Percentiles rank a stretch among this genome's conserved stretches.
phyloP scores from a whole-genome alignment of 1,140 invertebrate genomes.

The Plodia interpunctella region DNA sequence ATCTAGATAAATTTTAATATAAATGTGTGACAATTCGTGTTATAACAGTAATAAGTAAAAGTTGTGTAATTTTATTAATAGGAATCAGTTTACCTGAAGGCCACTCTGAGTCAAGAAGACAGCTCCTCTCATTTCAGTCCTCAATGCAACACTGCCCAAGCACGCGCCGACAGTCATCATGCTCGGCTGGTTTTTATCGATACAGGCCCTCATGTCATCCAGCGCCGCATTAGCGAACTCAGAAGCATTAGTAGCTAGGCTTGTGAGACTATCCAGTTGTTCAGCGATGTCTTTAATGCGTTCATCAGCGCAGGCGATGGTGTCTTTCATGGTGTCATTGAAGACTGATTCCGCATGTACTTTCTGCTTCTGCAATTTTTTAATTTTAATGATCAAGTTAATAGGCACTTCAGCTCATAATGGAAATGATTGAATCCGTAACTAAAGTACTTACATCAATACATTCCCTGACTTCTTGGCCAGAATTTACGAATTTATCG shows the following conservation, averaged over 20 bases:
- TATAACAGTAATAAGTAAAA: too few relatives aligned
- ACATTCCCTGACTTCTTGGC: slow-evolving; percentile 35
- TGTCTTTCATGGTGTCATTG: slow-evolving; percentile 32
- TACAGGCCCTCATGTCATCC: slow-evolving; percentile 39
- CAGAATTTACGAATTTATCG: slow-evolving; percentile 34
- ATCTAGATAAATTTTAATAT: too few relatives aligned
- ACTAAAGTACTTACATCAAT: slow-evolving; percentile 55
- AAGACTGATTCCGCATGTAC: slow-evolving; percentile 34
- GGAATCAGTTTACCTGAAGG: neutral
- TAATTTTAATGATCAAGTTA: too few relatives aligned
- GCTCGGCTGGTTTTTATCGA: slow-evolving; percentile 21
- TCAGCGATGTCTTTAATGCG: slow-evolving; percentile 34
- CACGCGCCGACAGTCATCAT: slow-evolving; percentile 38
- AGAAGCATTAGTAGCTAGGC: neutral
- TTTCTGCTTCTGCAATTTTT: slow-evolving; percentile 36
- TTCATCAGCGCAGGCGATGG: slow-evolving; percentile 40
- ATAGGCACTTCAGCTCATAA: too few relatives aligned
- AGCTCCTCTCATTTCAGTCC: slow-evolving; percentile 41
- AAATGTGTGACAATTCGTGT: too few relatives aligned
- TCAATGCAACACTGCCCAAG: slow-evolving; percentile 38
- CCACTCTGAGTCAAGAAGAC: slow-evolving; percentile 38
- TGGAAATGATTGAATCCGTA: too few relatives aligned
- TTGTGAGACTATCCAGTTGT: slow-evolving; percentile 29
- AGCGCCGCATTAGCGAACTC: slow-evolving; percentile 29
- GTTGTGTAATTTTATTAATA: too few relatives aligned